A percentile compares a stretch with the other conserved stretches of the same genome.
These are phyloP conservation scores for Nyctereutes procyonoides DNA, from an alignment of 2,113 vertebrate genomes.

Conservation along the genomic window DNA sequence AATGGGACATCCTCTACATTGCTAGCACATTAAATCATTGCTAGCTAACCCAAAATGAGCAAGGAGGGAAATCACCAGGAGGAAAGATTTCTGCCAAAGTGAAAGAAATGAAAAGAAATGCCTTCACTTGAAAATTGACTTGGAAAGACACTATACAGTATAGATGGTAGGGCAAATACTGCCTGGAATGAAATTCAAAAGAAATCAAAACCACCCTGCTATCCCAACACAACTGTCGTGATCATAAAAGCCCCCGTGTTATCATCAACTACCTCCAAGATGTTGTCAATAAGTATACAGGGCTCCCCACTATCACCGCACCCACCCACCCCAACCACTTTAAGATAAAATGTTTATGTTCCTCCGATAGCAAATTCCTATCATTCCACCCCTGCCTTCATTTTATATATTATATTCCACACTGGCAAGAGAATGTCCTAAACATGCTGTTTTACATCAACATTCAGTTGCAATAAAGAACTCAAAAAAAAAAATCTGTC, in stretches of 20 bases:
- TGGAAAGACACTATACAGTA: neutral
- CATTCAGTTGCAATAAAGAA: neutral
- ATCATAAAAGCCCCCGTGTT: neutral
- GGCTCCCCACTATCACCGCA: neutral
- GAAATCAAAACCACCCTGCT: neutral
- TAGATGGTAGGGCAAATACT: neutral
- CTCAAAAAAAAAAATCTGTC: neutral
- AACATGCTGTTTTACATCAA: neutral
- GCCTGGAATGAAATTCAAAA: neutral
- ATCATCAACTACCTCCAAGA: neutral
- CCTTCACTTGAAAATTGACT: neutral
- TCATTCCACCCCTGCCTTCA: neutral
- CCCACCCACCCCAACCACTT: neutral
- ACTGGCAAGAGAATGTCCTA: neutral
- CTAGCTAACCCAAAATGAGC: neutral
- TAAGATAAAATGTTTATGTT: neutral
- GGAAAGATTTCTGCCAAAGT: neutral
- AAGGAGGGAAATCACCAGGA: neutral
- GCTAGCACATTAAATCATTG: neutral
- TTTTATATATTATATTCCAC: neutral
- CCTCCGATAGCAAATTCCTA: neutral
- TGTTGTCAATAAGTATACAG: neutral
- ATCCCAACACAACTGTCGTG: neutral
- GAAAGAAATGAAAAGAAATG: neutral
- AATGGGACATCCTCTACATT: neutral